Conservation (phyloP, 2,113 vertebrate species). For the Bos javanicus region DNA sequence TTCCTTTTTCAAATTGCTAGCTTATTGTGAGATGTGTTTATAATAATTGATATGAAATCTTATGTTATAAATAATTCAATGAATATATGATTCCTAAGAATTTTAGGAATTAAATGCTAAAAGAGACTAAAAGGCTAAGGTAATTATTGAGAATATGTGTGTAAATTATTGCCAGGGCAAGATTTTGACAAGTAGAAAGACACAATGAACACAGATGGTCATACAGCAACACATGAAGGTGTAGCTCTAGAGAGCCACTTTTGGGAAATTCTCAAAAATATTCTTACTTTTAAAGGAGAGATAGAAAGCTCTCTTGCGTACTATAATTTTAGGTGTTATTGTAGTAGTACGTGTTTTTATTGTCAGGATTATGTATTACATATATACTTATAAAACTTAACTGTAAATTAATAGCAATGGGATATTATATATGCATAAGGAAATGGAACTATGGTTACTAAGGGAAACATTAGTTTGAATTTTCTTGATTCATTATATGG, state of each 20-base stretch:
- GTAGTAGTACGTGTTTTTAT: background rate
- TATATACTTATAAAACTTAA: background rate
- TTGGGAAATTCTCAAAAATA: background rate
- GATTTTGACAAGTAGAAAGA: background rate
- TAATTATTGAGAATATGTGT: background rate
- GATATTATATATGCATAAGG: background rate
- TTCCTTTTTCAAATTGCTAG: background rate
- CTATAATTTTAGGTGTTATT: background rate
- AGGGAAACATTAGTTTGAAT: background rate
- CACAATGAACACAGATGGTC: background rate
- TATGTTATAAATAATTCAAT: background rate
- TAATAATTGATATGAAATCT: background rate
- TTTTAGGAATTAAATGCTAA: background rate
- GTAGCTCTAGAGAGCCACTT: background rate
- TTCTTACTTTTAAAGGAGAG: background rate
- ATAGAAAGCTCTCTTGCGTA: background rate
- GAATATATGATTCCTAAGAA: background rate
- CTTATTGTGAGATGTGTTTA: background rate
- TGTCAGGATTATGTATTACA: background rate
- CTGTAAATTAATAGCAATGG: background rate
- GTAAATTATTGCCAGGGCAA: background rate
- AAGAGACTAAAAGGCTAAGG: background rate
- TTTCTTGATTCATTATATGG: background rate
- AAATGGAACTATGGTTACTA: background rate
- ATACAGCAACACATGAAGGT: rapidly evolving